Evolutionary conservation across 1,140 invertebrate genomes (phyloP).

Genomic region (Druon quercuslanigerum): DNA sequence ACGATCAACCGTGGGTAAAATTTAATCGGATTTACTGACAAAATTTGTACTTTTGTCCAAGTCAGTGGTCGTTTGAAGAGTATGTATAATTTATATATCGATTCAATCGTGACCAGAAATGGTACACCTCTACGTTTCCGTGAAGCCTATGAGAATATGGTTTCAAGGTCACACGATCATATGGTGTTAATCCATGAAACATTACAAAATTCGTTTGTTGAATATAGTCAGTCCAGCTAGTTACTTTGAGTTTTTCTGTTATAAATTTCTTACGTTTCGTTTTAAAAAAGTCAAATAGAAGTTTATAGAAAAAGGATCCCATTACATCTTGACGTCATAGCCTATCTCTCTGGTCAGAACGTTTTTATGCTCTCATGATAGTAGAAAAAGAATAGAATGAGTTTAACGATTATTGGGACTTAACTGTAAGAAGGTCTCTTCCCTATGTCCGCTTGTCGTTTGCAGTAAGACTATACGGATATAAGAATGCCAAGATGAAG

Average conservation of each 20-base stretch:
- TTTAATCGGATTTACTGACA: slow-evolving; percentile 7
- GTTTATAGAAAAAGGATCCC: no score
- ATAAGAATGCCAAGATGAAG: slow-evolving; percentile 1
- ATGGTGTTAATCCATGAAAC: not conserved
- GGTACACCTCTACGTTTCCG: slow-evolving; percentile 6
- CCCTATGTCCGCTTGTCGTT: not conserved
- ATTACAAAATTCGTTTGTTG: no score
- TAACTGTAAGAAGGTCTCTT: not conserved
- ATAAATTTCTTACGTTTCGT: no score
- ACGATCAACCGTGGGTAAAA: not conserved
- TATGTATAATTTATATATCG: slow-evolving; percentile 15
- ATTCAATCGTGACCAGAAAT: slow-evolving; percentile 10
- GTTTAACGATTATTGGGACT: not conserved
- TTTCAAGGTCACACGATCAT: slow-evolving; percentile 13
- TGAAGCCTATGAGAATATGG: slow-evolving; percentile 14
- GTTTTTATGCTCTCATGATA: not conserved
- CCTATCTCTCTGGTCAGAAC: no score
- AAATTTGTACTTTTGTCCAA: slow-evolving; percentile 7
- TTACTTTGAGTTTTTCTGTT: no score
- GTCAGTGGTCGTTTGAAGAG: not conserved
- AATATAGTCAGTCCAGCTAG: no score
- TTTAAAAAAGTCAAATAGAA: no score
- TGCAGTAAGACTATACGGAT: not conserved
- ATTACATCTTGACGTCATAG: no score
- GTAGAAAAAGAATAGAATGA: not conserved